Percentiles rank a stretch among this genome's conserved stretches.
Evolutionary conservation across 2,113 vertebrate species (phyloP).

Genomic region (Vombatus ursinus): DNA sequence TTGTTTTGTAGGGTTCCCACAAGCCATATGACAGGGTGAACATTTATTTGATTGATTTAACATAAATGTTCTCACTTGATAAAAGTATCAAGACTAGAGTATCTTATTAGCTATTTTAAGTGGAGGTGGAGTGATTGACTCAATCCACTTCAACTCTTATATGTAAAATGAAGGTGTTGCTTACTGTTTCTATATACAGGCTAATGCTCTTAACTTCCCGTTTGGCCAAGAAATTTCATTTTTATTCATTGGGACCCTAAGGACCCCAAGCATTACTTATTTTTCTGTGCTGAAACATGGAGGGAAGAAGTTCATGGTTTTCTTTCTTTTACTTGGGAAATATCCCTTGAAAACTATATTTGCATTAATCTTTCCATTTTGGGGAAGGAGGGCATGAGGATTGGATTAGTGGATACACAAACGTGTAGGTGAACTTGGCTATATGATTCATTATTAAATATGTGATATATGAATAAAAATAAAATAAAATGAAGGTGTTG

Average conservation of each 20-base stretch:
- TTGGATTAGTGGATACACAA: conserved; percentile 16
- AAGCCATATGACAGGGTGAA: not conserved
- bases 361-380: conserved; percentile 43
- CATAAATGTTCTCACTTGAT: not conserved
- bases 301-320: conserved; percentile 37
- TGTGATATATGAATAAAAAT: conserved; percentile 5
- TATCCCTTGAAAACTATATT: not conserved
- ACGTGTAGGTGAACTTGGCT: not conserved
- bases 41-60: not conserved
- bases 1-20: not conserved
- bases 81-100: not conserved
- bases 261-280: not conserved
- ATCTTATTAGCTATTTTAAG: not conserved
- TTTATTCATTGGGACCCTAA: conserved; percentile 6
- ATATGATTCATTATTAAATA: not conserved
- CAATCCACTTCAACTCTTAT: not conserved
- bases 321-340: conserved; percentile 48
- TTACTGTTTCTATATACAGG: not conserved
- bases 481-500: not conserved
- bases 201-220: conserved; percentile 32
- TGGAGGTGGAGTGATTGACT: not conserved
- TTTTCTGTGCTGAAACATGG: not conserved
- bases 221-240: conserved; percentile 34
- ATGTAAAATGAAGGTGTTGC: not conserved
- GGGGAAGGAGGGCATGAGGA: conserved; percentile 23